Base-by-base conservation (phyloP, 1,140 invertebrate species). In the Pissodes strobi region DNA sequence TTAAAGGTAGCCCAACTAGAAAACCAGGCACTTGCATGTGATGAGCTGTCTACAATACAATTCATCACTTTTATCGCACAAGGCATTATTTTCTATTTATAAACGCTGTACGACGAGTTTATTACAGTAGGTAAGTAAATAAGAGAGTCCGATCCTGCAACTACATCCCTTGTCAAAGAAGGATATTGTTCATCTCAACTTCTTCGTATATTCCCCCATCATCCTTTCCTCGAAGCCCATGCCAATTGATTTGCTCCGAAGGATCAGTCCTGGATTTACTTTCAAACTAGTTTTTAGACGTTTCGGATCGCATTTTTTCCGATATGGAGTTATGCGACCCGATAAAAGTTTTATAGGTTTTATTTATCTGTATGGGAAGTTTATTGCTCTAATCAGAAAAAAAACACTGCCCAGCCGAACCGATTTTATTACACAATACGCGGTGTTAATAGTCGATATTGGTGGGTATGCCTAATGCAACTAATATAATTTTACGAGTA, bases 161-260 rank as follows among this genome's bases (percentile, higher is more conserved):
- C 45, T 59, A 70, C 66, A 66, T 46, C 60, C 66, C 70, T 67
- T 72, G 68, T 73, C 68, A 72, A 68, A 68, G 60, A 58, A 27
- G 66, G 66, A 66, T 68, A 65, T 53, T 53, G 63, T 60, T 64
- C 66, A 58, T 69, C 67, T 49, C 46, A 64, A 53, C 52, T 56
- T 43, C 52, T 37, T 56, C 52, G 38, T 37, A 46, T 38, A 58
- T 58, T 25, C 51, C 51, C 61, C 60, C 53, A 51, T 66, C 64
- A 57, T 68, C 62, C 60, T 67, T 67, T 67, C 68, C 68, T 67
- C 64, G 58, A 15, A 62, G 58, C 69, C 63, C n/a, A 60, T 53
- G 57, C 69, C 66, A 69, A 71, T 71, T 71, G 69, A 71, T 69
- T 71, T 68, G 69, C 60, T 71, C 45, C 61, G 46, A 69, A 64